These are phyloP conservation scores for Hesperia comma DNA, from an alignment of 2,888 invertebrate species.

Conservation along the genomic window DNA sequence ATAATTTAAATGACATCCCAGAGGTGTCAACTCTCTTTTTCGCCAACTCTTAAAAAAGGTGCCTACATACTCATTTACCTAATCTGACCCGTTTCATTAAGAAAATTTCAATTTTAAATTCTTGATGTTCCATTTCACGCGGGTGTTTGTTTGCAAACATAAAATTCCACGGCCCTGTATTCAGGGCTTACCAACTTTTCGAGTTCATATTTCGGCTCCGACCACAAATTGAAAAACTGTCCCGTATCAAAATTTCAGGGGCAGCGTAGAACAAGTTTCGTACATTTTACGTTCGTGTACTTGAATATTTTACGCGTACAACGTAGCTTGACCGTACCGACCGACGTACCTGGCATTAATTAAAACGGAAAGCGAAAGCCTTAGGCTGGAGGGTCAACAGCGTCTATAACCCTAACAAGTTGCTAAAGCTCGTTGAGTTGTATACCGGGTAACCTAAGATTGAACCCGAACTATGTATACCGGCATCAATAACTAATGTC, in stretches of 20 bases:
- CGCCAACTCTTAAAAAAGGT: too few relatives aligned
- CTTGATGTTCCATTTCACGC: constrained; percentile 21
- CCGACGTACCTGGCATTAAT: constrained; percentile 49
- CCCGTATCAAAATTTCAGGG: constrained; percentile 39
- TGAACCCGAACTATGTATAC: constrained; percentile 34
- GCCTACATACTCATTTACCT: too few relatives aligned
- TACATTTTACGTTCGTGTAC: constrained; percentile 35
- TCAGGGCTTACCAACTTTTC: constrained; percentile 24
- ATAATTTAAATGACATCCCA: too few relatives aligned
- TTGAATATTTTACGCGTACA: constrained; percentile 44
- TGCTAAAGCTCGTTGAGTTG: constrained; percentile 46
- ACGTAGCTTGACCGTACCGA: constrained; percentile 39
- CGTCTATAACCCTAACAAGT: constrained; percentile 42
- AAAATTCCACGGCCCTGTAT: constrained; percentile 28
- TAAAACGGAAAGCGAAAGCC: constrained; percentile 41
- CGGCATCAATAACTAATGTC: constrained; percentile 44
- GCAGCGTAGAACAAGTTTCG: constrained; percentile 37
- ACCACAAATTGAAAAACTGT: constrained; percentile 36
- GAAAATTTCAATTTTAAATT: background rate
- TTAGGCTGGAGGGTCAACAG: constrained; percentile 41
- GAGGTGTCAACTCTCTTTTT: constrained; percentile 14
- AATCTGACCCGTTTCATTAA: too few relatives aligned
- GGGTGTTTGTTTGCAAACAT: constrained; percentile 16
- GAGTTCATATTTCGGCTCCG: constrained; percentile 24
- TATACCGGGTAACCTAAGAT: constrained; percentile 38